These are phyloP conservation scores for Notamacropus eugenii DNA, from an alignment of 2,797 vertebrate genomes.

Conservation along the genomic window DNA sequence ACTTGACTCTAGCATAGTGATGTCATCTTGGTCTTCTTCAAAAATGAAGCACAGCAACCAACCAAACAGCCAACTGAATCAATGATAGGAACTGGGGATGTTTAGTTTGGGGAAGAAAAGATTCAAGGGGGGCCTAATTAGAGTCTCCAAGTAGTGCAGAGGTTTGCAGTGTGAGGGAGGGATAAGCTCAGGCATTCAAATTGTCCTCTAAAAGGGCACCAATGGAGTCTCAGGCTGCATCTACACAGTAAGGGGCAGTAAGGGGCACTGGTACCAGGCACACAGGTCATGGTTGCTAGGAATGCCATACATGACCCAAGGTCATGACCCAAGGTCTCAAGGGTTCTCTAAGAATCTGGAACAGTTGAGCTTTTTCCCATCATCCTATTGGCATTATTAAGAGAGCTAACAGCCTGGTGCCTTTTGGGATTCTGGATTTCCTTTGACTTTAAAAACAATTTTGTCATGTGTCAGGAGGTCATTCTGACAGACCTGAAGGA, in stretches of 20 bases:
- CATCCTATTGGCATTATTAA: not conserved
- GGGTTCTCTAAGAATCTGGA: not conserved
- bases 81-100: not conserved
- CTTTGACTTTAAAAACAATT: slow-evolving; percentile 57
- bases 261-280: not conserved
- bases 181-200: not conserved
- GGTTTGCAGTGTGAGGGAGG: not conserved
- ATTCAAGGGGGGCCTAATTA: not conserved
- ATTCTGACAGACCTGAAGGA: slow-evolving; percentile 20
- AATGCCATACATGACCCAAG: not conserved
- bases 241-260: not conserved
- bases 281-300: not conserved
- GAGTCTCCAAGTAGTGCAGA: not conserved
- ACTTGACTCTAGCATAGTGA: too few relatives aligned
- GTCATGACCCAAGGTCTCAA: not conserved
- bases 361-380: not conserved
- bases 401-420: not conserved
- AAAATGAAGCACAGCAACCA: too few relatives aligned
- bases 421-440: not conserved
- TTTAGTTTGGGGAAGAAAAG: not conserved
- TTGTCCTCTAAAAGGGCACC: not conserved
- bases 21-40: too few relatives aligned
- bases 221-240: not conserved
- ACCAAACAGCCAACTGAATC: too few relatives aligned
- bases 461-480: not conserved